Evolutionary conservation across 2,888 invertebrate genomes (phyloP), one percentile per base, ranked within the genome.

Genomic region (Clusia tigrina): DNA sequence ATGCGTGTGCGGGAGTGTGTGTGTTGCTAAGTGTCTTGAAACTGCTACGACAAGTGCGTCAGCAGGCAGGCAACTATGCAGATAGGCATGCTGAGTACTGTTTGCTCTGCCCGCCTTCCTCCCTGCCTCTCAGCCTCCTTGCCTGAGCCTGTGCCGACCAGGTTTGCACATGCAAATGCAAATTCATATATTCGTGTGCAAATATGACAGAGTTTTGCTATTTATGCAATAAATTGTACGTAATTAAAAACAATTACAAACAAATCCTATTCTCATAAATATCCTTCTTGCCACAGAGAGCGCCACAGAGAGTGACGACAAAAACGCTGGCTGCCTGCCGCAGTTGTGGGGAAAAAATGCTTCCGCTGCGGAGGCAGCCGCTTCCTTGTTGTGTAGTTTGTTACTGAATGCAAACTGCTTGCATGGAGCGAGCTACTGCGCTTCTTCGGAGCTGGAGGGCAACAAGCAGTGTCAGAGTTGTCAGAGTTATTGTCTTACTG

Each of bases 221-320:
- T 74, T 79, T 77, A 68, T 64, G 65, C 70, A 68, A 79, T 76
- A 77, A 78, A 77, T 78, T 74, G 68, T 69, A 69, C 73, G 73
- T 78, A 77, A 77, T 77, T 77, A 79, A 79, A 77, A 78, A 79
- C 77, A 79, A 77, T 78, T 78, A 76, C 74, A 77, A 78, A 74
- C 73, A 74, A 79, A 79, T 78, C 68, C 72, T 65, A 69, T 69
- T 70, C 48, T 48, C 48, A 48, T 48, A 48, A 48, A 48, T 48
- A 5, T 22, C 20, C 48, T 48, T n/a, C 48, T 2, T 6, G 48
- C 20, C 18, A 15, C 18, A 6, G 20, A 20, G 48, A 48, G 20
- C 22, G 48, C 2, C 18, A 22, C 18, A 48, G 22, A 15, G 10
- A 42, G 3, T 42, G 42, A n/a, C n/a, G n/a, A 42, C 48, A 48